Percentiles rank a stretch among this genome's conserved stretches.
These are phyloP conservation scores for Holothuria scabra DNA, from an alignment of 53 echinoderm and acorn worm species.

Conservation along the genomic window DNA sequence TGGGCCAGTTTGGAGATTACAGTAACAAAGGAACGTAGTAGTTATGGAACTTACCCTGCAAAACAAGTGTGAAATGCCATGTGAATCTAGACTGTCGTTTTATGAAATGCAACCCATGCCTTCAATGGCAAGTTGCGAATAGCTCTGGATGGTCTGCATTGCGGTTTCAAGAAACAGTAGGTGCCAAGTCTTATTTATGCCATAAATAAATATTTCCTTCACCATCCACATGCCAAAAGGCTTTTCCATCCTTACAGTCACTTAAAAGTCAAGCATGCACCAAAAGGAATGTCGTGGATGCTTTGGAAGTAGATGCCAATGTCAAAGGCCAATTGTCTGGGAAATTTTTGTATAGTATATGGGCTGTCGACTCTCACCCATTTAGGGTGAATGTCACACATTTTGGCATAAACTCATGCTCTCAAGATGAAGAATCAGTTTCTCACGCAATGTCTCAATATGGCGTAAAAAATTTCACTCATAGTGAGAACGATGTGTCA, in stretches of 20 bases:
- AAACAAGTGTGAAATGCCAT: no score
- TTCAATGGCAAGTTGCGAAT: constrained; percentile 21
- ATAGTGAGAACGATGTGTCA: no score
- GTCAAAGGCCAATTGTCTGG: constrained; percentile 54
- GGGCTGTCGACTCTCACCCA: no score
- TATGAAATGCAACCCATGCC: background rate
- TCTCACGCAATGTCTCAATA: background rate
- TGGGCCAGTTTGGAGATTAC: no score
- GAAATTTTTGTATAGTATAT: constrained; percentile 56
- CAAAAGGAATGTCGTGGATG: constrained; percentile 49
- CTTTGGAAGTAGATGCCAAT: constrained; percentile 18
- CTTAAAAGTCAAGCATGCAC: constrained; percentile 21
- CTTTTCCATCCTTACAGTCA: constrained; percentile 57
- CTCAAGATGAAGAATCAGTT: constrained; percentile 32
- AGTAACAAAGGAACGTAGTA: no score
- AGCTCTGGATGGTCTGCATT: constrained; percentile 42
- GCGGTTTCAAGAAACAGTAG: constrained; percentile 40
- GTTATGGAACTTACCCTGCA: constrained; percentile 13
- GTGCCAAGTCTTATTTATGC: background rate
- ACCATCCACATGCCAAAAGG: constrained; percentile 43
- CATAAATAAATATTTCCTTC: constrained; percentile 27
- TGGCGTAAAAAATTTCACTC: background rate
- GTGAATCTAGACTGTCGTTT: no score
- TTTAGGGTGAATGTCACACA: no score
- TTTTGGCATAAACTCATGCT: constrained; percentile 2